These are phyloP conservation scores for Trididemnum clinides DNA, from an alignment of 23 tunicate species.

Conservation along the genomic window DNA sequence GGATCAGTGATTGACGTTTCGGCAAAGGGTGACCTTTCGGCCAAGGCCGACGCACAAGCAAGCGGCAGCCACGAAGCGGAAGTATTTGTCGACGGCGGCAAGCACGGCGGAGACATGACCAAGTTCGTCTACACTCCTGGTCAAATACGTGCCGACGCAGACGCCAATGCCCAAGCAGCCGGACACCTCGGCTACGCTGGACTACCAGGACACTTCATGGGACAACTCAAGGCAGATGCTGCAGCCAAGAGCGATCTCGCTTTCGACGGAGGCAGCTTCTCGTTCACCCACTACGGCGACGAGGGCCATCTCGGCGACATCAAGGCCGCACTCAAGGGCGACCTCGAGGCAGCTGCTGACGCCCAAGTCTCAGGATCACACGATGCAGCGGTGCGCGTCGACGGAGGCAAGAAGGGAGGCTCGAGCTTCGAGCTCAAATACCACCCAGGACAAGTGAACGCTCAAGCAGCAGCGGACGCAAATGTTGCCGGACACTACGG, in stretches of 20 bases:
- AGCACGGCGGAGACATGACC: background rate
- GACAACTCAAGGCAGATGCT: background rate
- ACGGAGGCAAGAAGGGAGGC: slow-evolving; percentile 10
- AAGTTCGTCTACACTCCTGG: slow-evolving; percentile 4
- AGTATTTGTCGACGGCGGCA: background rate
- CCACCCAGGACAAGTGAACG: slow-evolving; percentile 8
- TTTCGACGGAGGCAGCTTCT: background rate
- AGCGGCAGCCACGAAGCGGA: background rate
- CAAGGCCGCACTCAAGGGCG: slow-evolving; percentile 2
- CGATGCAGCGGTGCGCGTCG: background rate
- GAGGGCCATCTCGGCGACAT: background rate
- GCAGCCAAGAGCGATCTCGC: background rate
- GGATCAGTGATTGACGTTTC: background rate
- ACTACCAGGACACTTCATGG: slow-evolving; percentile 2
- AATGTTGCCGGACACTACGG: background rate
- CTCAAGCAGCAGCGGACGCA: background rate
- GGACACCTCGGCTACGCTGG: slow-evolving; percentile 2
- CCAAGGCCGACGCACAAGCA: slow-evolving; percentile 1
- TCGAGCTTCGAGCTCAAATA: background rate
- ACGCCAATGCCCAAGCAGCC: background rate
- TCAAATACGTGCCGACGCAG: background rate
- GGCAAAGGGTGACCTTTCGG: background rate
- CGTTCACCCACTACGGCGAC: background rate
- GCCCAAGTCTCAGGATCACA: background rate
- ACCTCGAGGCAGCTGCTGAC: background rate